phyloP scores from a whole-genome alignment of 92 coral and sea anemone genomes.

The Porites rus region DNA sequence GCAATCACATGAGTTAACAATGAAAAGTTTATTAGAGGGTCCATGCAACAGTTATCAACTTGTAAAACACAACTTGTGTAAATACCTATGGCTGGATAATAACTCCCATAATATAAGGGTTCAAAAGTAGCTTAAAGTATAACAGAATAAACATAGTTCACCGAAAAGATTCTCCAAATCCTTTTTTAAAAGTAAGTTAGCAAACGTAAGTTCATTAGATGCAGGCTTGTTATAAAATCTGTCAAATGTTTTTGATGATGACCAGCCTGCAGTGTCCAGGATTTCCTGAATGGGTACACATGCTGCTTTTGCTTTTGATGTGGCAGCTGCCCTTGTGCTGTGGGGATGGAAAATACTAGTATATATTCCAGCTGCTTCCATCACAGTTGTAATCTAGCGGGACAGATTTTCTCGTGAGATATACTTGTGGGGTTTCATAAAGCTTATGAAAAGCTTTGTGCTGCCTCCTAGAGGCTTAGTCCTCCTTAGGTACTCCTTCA shows the following conservation, averaged over 20 bases:
- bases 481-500: slow-evolving; percentile 40
- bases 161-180: background rate
- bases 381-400: slow-evolving; percentile 53
- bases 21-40: background rate
- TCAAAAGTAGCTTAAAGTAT: background rate
- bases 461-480: slow-evolving; percentile 59
- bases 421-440: slow-evolving; percentile 40
- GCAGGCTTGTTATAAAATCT: slow-evolving; percentile 70
- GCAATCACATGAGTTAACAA: slow-evolving; percentile 26
- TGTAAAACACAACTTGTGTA: background rate
- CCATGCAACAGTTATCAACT: background rate
- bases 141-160: slow-evolving; percentile 14
- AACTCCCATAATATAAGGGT: too few relatives aligned
- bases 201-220: slow-evolving; percentile 29
- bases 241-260: slow-evolving; percentile 68
- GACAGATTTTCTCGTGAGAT: slow-evolving; percentile 37
- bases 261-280: slow-evolving; percentile 77
- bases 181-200: background rate
- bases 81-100: too few relatives aligned
- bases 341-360: slow-evolving; percentile 65
- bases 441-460: slow-evolving; percentile 54
- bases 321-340: slow-evolving; percentile 78
- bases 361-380: slow-evolving; percentile 54
- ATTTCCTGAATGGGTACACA: slow-evolving; percentile 72
- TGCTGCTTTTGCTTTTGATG: slow-evolving; percentile 67